Evolutionary conservation across 1,140 invertebrate genomes (phyloP), one percentile per base, ranked within the genome.

Genomic region (Choristoneura fumiferana): DNA sequence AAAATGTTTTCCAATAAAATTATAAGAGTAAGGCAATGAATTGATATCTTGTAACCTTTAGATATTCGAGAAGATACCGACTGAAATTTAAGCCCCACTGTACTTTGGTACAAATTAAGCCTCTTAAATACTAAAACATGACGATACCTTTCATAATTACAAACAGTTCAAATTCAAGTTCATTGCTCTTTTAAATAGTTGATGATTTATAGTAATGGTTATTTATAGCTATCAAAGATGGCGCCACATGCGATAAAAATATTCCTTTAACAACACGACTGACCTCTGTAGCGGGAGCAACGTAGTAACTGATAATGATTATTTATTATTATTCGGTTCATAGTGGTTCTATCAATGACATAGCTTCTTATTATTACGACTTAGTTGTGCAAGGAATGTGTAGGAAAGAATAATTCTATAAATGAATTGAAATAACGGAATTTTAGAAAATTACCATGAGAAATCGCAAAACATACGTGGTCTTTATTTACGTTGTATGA

Each of bases 201-300:
- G 6, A 29, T 29, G 2, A 29, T 29, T 29, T 29, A 29, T 6
- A 29, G 2, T 29, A 29, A 29, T 29, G 22, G 12, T 49, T 49
- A 49, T 22, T 49, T 29, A 49, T 49, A 49, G 43, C 22, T n/a
- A 29, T 12, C 22, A 49, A 18, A 49, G 43, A 49, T 49, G 43
- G 43, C 43, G 43, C 43, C 43, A 22, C 18, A 5, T 29, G 12
- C 12, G 43, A 49, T 49, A 49, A 49, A 49, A 49, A 49, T 49
- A 49, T 49, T 49, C 43, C 43, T 49, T 22, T 18, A 22, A 49
- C 18, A 43, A 43, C 40, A 22, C 12, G 43, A 2, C 8, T 49
- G 43, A 49, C 43, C 43, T 49, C 18, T 33, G 22, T 29, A 29
- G 22, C 6, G 22, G 3, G 17, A 49, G n/a, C 22, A 29, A 6